These are phyloP conservation scores for Oxytorus armatus DNA, from an alignment of 2,888 invertebrate genomes.

Conservation along the genomic window DNA sequence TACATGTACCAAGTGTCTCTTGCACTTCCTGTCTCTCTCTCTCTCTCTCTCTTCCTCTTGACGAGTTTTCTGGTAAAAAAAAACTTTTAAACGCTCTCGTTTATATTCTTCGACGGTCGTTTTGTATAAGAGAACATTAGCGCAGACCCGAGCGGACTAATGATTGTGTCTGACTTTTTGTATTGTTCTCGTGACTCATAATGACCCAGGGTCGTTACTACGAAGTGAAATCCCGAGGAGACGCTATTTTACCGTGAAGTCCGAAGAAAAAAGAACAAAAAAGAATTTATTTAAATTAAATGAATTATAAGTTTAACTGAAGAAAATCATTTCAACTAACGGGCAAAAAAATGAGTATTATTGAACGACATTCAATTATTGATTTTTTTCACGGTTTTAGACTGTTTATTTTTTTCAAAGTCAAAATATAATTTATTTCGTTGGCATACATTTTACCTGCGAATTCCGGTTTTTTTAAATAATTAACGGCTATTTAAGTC, in stretches of 20 bases:
- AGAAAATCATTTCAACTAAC: no score
- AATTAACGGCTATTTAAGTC: background rate
- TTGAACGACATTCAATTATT: no score
- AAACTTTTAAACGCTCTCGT: constrained; percentile 28
- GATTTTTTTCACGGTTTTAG: no score
- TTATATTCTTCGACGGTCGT: constrained; percentile 4
- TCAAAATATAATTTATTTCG: no score
- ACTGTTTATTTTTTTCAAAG: no score
- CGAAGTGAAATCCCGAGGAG: constrained; percentile 16
- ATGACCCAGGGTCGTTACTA: constrained; percentile 41
- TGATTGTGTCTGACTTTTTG: constrained; percentile 36
- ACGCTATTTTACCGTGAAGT: background rate
- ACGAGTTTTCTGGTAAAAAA: constrained; percentile 10
- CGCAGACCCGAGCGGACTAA: constrained; percentile 33
- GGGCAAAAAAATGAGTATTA: no score
- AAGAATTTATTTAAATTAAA: constrained; percentile 7
- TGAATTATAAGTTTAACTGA: no score
- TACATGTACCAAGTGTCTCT: constrained; percentile 24
- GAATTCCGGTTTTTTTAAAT: background rate
- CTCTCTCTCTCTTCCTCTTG: background rate
- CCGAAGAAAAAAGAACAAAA: background rate
- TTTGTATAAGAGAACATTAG: constrained; percentile 13
- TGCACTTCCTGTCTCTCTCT: background rate
- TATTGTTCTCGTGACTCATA: constrained; percentile 56
- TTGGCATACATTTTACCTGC: no score